phyloP scores from a whole-genome alignment of 1,140 invertebrate genomes.

The Anastrepha ludens region DNA sequence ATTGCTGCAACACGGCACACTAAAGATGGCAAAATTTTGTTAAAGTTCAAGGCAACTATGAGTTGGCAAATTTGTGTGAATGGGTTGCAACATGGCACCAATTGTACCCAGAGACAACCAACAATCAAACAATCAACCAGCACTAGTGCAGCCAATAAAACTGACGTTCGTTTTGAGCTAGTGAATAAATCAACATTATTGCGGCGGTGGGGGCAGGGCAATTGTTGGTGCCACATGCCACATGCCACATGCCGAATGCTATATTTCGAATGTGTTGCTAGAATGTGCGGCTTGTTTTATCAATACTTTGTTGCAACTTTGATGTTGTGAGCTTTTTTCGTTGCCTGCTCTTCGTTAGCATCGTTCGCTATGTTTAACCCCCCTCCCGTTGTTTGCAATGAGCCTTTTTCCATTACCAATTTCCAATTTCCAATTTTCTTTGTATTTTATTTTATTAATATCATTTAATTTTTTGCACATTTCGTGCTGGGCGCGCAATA shows the following conservation, averaged over 20 bases:
- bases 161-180: neutral
- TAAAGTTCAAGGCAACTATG: constrained; percentile 25
- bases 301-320: constrained; percentile 22
- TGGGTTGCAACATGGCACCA: neutral
- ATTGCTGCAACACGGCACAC: neutral
- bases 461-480: neutral
- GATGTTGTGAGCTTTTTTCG: neutral
- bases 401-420: neutral
- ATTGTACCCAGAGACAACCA: constrained; percentile 3
- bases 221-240: constrained; percentile 47
- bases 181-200: constrained; percentile 13
- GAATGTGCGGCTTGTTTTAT: constrained; percentile 20
- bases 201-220: neutral
- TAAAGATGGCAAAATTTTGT: neutral
- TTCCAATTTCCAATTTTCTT: neutral
- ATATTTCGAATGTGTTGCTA: neutral
- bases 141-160: neutral
- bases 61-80: neutral
- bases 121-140: neutral
- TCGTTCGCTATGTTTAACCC: neutral
- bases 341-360: neutral
- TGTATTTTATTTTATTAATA: neutral
- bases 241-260: constrained; percentile 39
- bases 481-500: neutral
- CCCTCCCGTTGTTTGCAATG: neutral